Conservation (phyloP, 2,888 invertebrate species). For the Entomobrya proxima region DNA sequence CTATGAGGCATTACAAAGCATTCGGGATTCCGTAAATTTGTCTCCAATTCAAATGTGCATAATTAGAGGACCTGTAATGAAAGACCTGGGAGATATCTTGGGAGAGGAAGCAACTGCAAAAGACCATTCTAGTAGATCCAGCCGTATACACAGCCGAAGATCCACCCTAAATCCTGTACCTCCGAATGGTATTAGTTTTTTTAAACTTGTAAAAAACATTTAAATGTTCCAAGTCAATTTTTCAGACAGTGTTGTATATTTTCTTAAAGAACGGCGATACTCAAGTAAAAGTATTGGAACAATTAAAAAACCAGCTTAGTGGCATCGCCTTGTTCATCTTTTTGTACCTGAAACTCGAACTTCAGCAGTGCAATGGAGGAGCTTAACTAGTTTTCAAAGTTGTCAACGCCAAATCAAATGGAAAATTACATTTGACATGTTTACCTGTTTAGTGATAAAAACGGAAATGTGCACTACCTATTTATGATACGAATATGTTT, state of each 20-base stretch:
- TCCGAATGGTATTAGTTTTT: conserved; percentile 27
- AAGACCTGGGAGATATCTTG: conserved; percentile 53
- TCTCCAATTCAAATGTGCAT: conserved; percentile 54
- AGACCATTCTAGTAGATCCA: background rate
- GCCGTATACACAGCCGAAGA: conserved; percentile 9
- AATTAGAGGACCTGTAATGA: conserved; percentile 60
- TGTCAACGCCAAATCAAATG: no score
- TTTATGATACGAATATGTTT: no score
- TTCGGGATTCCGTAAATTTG: conserved; percentile 25
- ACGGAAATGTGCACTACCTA: no score
- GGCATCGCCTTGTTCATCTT: background rate
- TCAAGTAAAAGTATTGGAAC: background rate
- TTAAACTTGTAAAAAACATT: no score
- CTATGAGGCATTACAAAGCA: conserved; percentile 58
- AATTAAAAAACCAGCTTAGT: background rate
- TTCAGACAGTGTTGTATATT: background rate
- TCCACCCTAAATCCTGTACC: conserved; percentile 43
- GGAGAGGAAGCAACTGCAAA: conserved; percentile 23
- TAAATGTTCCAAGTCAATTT: background rate
- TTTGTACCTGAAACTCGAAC: background rate
- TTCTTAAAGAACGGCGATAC: background rate
- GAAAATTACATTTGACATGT: no score
- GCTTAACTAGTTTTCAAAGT: no score
- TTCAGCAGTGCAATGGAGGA: no score
- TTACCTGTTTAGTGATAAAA: no score